Base-by-base conservation (phyloP, 2,797 vertebrate species). In the Erpetoichthys calabaricus region DNA sequence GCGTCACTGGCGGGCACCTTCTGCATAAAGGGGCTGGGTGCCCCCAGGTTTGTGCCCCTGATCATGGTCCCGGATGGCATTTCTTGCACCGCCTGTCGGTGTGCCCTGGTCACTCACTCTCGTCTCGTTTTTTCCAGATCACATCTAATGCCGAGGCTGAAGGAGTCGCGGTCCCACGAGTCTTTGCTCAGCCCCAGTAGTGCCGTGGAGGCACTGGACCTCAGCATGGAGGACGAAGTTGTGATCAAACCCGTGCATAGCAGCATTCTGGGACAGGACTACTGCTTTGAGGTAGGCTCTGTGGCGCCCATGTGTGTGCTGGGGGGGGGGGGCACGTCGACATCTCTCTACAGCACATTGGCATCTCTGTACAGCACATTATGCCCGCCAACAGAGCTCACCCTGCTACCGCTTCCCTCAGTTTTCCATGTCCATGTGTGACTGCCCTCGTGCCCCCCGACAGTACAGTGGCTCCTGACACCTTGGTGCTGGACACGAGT, bases 131-230 rank as follows among this genome's bases (percentile, higher is more conserved):
- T 25, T 25, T 25, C 25, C 68, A 99, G 96, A 91, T 97, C 95
- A 84, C 92, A 97, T 91, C 91, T 97, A 86, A 99, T 99, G 95
- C 93, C 91, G 70, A 98, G 92, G 80, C 88, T 99, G 91, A 99
- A 98, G 75, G 94, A 97, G 84, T 98, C 96, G 3, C 93, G 95
- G 71, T 98, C 95, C 72, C 95, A 98, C 93, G 96, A 99, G 85
- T 99, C 95, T 70, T 79, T 99, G 83, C 94, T 98, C 80, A 96
- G 92, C 79, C 96, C 96, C 75, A 97, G 92, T 74, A 94, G 89
- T 46, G 94, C 92, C 9, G 95, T 93, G 59, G 95, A 97, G 80
- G 94, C 94, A 60, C 82, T 99, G 84, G 96, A 98, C 83, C 88
- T 99, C 88, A 98, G 95, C 51, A 98, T 98, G 94, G 96, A 99